Evolutionary conservation across 2,113 vertebrate genomes (phyloP).

Genomic region (Thryonomys swinderianus): DNA sequence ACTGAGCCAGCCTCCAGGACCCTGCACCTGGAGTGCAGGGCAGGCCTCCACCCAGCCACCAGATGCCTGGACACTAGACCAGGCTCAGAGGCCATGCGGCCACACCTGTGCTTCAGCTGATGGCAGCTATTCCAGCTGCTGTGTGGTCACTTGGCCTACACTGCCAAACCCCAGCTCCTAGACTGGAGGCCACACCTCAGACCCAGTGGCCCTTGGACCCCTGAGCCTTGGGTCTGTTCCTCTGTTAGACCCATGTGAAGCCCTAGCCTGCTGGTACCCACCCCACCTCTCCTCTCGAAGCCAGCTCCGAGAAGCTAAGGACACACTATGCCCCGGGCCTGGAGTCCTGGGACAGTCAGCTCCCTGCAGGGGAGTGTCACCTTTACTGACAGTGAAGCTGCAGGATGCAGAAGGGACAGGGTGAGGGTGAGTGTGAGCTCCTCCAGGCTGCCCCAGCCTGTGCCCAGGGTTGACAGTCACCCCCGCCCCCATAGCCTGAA

Average conservation of each 20-base stretch:
- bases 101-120: background rate
- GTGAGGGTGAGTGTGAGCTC: background rate
- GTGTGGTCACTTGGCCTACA: background rate
- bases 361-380: too few species aligned
- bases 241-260: background rate
- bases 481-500: background rate
- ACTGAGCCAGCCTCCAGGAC: background rate
- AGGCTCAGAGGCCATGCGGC: background rate
- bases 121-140: too few species aligned
- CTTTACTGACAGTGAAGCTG: background rate
- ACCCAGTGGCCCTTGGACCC: background rate
- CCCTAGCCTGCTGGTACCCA: background rate
- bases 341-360: background rate
- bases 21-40: background rate
- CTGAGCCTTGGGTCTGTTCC: background rate
- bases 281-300: background rate
- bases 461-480: too few species aligned
- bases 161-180: background rate
- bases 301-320: background rate
- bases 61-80: background rate
- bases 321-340: background rate
- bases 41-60: background rate
- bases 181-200: background rate
- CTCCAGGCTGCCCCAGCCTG: background rate
- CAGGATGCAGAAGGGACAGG: background rate